Evolutionary conservation across 1,140 invertebrate genomes (phyloP), one percentile per base, ranked within the genome.

Genomic region (Drosophila simulans): DNA sequence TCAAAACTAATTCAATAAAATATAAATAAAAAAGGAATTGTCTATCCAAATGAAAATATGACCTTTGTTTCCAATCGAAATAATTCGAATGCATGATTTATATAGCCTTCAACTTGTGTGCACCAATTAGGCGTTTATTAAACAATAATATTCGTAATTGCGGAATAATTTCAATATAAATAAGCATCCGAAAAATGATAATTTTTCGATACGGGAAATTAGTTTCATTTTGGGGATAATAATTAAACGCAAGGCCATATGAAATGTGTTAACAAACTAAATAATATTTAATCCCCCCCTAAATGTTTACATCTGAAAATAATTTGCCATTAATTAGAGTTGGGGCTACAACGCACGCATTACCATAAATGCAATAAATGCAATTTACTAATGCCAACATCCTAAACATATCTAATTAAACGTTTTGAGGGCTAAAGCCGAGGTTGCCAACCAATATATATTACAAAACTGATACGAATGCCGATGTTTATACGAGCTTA

Each of bases 361-460:
- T 74, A 54, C 22, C 31, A 40, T 43, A 73, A 80, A 68, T 79
- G 37, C 43, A 73, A 79, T 59, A 74, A 80, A 63, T 73, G 62
- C 46, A 53, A 80, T 81, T 80, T 65, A 51, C 62, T 60, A 81
- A 62, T 70, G 43, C 43, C 46, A 34, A 65, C 51, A 68, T 37
- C 49, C 57, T 54, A 48, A 80, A 54, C 34, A 68, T 55, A 65
- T 60, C 43, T 27, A 80, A 71, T 76, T 71, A 76, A 80, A 76
- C 49, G 42, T 64, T 64, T 81, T 37, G 53, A 43, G 68, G 54
- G 56, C 53, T 57, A 49, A 45, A 68, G 39, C 34, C 11, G 17
- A 42, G n/a, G 27, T 10, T 11, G 15, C 25, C 52, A 37, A 37
- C 22, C 39, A 15, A 48, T 22, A 46, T 10, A 49, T 27, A 63